Evolutionary conservation across 2,113 vertebrate species (phyloP).

Genomic region (Pomatostomus ruficeps): DNA sequence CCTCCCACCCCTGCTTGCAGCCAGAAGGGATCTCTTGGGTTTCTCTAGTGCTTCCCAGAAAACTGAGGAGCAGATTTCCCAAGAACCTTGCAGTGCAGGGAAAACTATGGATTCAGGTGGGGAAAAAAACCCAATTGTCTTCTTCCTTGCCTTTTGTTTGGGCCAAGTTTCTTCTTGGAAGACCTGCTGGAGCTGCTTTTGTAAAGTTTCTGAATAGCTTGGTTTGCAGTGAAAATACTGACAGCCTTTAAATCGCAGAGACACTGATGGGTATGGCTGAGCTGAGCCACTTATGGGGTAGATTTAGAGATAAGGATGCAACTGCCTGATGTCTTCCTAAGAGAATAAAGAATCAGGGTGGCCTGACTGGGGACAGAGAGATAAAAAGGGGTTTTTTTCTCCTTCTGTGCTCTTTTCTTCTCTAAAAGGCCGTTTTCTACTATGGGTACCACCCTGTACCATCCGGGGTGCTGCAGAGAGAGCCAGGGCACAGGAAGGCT

Average conservation of each 20-base stretch:
- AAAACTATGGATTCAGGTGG: background rate
- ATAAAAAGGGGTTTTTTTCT: background rate
- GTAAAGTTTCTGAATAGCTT: background rate
- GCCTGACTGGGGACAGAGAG: background rate
- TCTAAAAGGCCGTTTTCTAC: rapidly evolving
- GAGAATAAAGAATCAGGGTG: background rate
- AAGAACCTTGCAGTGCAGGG: background rate
- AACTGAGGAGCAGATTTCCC: background rate
- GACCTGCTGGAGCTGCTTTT: background rate
- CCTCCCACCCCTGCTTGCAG: background rate
- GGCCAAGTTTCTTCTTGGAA: background rate
- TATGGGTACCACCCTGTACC: rapidly evolving
- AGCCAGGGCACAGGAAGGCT: rapidly evolving
- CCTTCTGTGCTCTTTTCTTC: background rate
- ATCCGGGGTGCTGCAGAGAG: background rate
- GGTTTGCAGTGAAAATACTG: background rate
- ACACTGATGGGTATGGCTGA: background rate
- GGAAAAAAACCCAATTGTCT: no score
- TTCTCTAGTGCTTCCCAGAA: background rate
- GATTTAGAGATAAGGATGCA: background rate
- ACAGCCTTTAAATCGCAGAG: background rate
- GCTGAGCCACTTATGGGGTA: background rate
- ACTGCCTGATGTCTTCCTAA: background rate
- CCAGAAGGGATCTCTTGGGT: background rate
- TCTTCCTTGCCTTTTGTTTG: background rate